These are phyloP conservation scores for Hycleus phaleratus DNA, from an alignment of 1,140 invertebrate species.

Conservation along the genomic window DNA sequence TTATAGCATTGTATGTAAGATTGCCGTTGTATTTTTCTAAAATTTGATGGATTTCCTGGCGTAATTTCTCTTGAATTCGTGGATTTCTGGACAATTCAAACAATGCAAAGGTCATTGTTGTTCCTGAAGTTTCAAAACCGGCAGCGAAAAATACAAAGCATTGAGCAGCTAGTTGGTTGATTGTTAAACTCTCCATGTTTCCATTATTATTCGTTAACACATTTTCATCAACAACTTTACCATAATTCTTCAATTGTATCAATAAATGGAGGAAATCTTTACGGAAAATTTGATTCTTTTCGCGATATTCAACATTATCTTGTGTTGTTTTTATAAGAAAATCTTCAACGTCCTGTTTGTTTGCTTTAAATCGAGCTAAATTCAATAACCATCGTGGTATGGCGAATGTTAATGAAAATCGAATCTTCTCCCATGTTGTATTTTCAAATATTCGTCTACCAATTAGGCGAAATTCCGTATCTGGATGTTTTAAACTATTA, in stretches of 20 bases:
- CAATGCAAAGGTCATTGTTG: conserved; percentile 42
- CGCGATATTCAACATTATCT: conserved; percentile 42
- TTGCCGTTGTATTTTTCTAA: conserved; percentile 42
- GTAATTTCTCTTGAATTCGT: conserved; percentile 43
- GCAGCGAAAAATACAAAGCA: conserved; percentile 38
- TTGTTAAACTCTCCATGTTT: conserved; percentile 1
- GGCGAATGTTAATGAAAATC: not conserved
- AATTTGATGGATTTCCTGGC: conserved; percentile 43
- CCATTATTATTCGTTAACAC: not conserved
- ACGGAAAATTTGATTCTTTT: conserved; percentile 37
- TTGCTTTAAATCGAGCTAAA: conserved; percentile 4
- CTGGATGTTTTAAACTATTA: conserved; percentile 45
- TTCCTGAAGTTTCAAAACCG: conserved; percentile 45
- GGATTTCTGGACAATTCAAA: conserved; percentile 44
- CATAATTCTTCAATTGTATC: conserved; percentile 39
- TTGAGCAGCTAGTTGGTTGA: conserved; percentile 21
- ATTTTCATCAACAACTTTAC: conserved; percentile 2
- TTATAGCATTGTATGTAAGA: conserved; percentile 48
- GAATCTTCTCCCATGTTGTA: not conserved
- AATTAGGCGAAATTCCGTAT: conserved; percentile 45
- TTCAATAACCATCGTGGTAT: not conserved
- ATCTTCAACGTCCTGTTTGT: conserved; percentile 4
- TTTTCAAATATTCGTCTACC: conserved; percentile 26
- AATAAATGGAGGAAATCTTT: conserved; percentile 49
- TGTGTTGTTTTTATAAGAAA: conserved; percentile 43